Conservation (phyloP, 2,113 vertebrate genomes). For the Periophthalmodon schlosseri region DNA sequence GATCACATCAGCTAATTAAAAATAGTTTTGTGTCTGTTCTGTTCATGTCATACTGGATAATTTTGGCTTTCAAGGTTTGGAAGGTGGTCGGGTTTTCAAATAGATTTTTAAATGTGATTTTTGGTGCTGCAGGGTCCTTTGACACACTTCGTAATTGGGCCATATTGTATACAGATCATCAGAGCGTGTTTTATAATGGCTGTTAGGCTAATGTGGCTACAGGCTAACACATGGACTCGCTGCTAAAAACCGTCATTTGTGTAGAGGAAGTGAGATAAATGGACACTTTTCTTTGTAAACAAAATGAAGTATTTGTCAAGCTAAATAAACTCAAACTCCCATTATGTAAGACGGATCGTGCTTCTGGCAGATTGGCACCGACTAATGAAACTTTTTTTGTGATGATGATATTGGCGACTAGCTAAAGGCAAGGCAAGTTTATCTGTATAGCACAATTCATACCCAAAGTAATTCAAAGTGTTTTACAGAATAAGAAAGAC, state of each 20-base stretch:
- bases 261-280: neutral
- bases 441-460: no score
- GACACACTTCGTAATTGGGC: neutral
- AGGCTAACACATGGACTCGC: neutral
- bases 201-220: slow-evolving; percentile 1
- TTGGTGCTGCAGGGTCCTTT: neutral
- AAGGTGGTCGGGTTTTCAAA: neutral
- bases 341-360: no score
- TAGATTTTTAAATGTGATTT: neutral
- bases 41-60: neutral
- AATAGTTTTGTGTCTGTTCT: slow-evolving; percentile 7
- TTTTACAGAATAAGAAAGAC: no score
- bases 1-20: slow-evolving; percentile 9
- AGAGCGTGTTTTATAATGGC: neutral
- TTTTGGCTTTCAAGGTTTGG: neutral
- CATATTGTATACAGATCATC: neutral
- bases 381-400: no score
- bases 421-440: no score
- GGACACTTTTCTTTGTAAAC: neutral
- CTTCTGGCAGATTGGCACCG: no score
- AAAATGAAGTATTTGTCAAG: neutral
- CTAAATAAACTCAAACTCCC: neutral
- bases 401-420: no score
- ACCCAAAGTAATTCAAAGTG: no score
- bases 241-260: neutral